phyloP scores from a whole-genome alignment of 2,888 invertebrate species.

The Drosophila limbata region DNA sequence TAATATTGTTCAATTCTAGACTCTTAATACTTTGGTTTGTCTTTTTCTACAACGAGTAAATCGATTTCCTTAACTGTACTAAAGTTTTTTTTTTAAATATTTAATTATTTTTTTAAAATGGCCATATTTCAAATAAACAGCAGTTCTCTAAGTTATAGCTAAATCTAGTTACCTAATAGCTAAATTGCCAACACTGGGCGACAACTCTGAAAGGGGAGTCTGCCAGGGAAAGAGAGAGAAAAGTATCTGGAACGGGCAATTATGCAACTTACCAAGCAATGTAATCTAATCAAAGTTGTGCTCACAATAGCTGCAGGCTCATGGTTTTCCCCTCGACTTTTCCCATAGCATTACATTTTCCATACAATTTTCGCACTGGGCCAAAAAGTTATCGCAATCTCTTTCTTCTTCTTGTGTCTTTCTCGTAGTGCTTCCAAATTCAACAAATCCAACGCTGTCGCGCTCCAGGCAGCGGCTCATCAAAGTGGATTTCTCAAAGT shows the following conservation, averaged over 20 bases:
- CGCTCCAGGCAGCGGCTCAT: conserved; percentile 88
- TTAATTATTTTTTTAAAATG: no score
- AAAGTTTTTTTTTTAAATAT: no score
- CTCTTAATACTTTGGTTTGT: no score
- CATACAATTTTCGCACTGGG: conserved; percentile 24
- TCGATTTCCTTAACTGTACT: no score
- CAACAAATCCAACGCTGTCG: conserved; percentile 77
- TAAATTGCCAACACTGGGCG: background rate
- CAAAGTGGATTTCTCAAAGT: conserved; percentile 93
- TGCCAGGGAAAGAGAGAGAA: background rate
- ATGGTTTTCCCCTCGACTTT: background rate
- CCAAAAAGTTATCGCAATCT: conserved; percentile 24
- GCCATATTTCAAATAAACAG: no score
- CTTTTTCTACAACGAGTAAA: no score
- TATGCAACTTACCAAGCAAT: conserved; percentile 34
- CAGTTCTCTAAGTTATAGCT: no score
- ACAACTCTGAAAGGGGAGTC: conserved; percentile 5
- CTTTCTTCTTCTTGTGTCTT: conserved; percentile 18
- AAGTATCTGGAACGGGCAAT: background rate
- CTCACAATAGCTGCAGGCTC: conserved; percentile 13
- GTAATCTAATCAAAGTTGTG: conserved; percentile 61
- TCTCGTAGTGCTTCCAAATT: conserved; percentile 85
- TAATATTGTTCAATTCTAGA: no score
- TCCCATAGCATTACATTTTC: conserved; percentile 30
- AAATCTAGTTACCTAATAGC: background rate